Percentiles rank a stretch among this genome's conserved stretches.
Conservation (phyloP, 2,797 vertebrate species). For the Smutsia temminckii region DNA sequence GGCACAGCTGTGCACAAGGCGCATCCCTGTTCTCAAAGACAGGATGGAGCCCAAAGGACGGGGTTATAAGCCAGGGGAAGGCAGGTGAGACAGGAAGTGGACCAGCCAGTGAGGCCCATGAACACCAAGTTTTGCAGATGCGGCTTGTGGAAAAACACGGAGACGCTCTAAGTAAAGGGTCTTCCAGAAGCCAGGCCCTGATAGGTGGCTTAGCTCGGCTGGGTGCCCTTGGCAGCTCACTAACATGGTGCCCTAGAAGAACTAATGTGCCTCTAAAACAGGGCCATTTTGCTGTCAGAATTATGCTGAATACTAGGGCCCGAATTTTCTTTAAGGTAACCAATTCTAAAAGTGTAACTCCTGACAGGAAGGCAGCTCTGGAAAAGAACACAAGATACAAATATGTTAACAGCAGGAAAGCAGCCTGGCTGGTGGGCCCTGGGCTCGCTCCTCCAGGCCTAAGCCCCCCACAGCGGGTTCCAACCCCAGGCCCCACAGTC, state of each 20-base stretch:
- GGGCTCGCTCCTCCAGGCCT: too few species aligned
- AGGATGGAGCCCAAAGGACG: not conserved
- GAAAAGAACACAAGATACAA: too few species aligned
- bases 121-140: too few species aligned
- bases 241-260: accelerated
- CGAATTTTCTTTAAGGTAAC: not conserved
- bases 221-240: accelerated
- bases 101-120: accelerated
- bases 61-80: too few species aligned
- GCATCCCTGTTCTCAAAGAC: not conserved
- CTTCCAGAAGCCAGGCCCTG: not conserved
- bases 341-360: not conserved
- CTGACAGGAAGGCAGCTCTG: accelerated
- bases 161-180: not conserved
- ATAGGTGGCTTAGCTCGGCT: too few species aligned
- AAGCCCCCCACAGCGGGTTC: too few species aligned
- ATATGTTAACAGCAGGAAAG: too few species aligned
- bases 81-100: accelerated
- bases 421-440: too few species aligned
- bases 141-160: too few species aligned
- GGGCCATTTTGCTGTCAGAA: too few species aligned
- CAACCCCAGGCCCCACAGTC: too few species aligned
- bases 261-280: accelerated
- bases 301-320: too few species aligned
- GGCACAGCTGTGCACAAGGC: accelerated